Conservation (phyloP, 2,888 invertebrate genomes). For the Gisinianus flammeolus region DNA sequence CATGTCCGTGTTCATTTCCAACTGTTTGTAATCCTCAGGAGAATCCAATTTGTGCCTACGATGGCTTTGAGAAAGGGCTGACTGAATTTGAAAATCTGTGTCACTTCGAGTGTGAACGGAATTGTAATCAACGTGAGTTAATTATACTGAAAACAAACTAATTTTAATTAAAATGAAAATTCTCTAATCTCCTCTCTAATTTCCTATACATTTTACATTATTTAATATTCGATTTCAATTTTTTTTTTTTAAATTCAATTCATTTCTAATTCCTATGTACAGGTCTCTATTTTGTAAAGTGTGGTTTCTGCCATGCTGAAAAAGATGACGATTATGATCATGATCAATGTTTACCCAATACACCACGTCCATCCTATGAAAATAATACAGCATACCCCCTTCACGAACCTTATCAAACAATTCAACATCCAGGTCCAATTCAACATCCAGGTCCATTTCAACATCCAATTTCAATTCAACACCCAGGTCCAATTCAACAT, state of each 20-base stretch:
- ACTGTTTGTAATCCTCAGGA: not conserved
- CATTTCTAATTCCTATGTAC: not conserved
- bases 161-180: not conserved
- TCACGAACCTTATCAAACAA: not conserved
- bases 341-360: not conserved
- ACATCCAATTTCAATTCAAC: too few species aligned
- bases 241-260: not conserved
- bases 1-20: not conserved
- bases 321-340: not conserved
- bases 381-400: not conserved
- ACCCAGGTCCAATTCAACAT: too few species aligned
- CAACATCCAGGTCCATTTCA: too few species aligned
- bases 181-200: not conserved
- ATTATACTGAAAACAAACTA: not conserved
- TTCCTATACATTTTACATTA: too few species aligned
- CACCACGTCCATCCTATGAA: not conserved
- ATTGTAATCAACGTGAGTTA: conserved; percentile 14
- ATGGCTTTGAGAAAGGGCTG: not conserved
- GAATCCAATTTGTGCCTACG: conserved; percentile 11
- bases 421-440: too few species aligned
- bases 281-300: conserved; percentile 23
- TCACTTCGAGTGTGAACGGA: not conserved
- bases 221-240: too few species aligned
- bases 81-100: not conserved
- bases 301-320: not conserved